These are phyloP conservation scores for Siniperca undulata DNA, from an alignment of 2,797 vertebrate species.

Conservation along the genomic window DNA sequence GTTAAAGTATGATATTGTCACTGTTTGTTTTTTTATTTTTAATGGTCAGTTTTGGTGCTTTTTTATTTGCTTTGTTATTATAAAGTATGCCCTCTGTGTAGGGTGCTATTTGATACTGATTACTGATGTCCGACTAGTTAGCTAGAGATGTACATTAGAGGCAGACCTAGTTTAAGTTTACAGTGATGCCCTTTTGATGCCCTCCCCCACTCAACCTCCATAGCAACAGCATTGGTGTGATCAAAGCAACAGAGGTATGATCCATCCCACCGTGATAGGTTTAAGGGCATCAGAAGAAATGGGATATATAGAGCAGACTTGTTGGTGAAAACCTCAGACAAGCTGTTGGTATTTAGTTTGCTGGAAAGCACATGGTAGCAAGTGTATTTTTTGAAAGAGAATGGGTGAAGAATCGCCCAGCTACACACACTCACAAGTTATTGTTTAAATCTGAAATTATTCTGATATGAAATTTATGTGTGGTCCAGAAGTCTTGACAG, in stretches of 20 bases:
- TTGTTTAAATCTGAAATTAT: slow-evolving; percentile 77
- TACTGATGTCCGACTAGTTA: slow-evolving; percentile 83
- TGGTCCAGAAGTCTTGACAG: slow-evolving; percentile 82
- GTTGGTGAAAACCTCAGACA: slow-evolving; percentile 48
- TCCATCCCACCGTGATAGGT: slow-evolving; percentile 41
- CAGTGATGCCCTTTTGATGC: slow-evolving; percentile 68
- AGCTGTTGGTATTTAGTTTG: slow-evolving; percentile 76
- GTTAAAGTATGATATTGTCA: slow-evolving; percentile 81
- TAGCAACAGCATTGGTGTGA: slow-evolving; percentile 49
- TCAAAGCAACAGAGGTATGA: slow-evolving; percentile 42
- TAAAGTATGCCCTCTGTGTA: slow-evolving; percentile 79
- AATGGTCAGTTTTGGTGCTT: slow-evolving; percentile 82
- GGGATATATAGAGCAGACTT: slow-evolving; percentile 70
- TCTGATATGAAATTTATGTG: slow-evolving; percentile 80
- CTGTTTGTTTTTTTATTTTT: slow-evolving; percentile 78
- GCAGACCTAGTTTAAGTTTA: slow-evolving; percentile 79
- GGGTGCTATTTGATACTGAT: slow-evolving; percentile 85
- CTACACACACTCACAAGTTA: slow-evolving; percentile 59
- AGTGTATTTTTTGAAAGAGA: slow-evolving; percentile 82
- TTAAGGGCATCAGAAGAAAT: slow-evolving; percentile 60
- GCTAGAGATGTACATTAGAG: slow-evolving; percentile 81
- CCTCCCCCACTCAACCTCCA: slow-evolving; percentile 39
- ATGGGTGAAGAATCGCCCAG: slow-evolving; percentile 57
- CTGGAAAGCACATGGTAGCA: slow-evolving; percentile 81
- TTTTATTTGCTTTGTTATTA: slow-evolving; percentile 80